phyloP scores from a whole-genome alignment of 53 echinoderm and acorn worm genomes.

The Paelopatides confundens region DNA sequence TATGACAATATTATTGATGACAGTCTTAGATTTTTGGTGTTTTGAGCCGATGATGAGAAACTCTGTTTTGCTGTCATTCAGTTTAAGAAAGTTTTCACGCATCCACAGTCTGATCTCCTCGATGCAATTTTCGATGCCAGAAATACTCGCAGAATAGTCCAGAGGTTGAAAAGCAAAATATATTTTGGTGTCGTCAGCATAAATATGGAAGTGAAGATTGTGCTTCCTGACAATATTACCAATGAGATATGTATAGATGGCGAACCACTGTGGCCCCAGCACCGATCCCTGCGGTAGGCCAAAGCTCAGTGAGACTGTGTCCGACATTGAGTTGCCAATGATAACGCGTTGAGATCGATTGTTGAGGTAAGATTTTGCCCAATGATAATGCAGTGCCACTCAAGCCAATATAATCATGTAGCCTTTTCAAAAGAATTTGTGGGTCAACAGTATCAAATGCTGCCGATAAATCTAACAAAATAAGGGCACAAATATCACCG shows the following conservation, averaged over 20 bases:
- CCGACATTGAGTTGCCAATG: background rate
- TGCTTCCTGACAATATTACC: too few species aligned
- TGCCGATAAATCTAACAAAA: slow-evolving; percentile 45
- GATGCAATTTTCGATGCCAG: background rate
- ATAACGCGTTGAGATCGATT: background rate
- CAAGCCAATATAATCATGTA: background rate
- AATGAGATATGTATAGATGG: background rate
- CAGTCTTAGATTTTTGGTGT: background rate
- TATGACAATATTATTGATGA: background rate
- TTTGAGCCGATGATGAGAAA: background rate
- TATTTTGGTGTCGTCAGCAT: too few species aligned
- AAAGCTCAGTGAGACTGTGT: background rate
- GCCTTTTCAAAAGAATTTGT: background rate
- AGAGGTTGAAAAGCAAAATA: too few species aligned
- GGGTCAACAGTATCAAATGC: slow-evolving; percentile 54
- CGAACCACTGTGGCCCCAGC: background rate
- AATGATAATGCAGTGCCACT: slow-evolving; percentile 8
- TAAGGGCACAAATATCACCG: background rate
- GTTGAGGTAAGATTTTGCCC: slow-evolving; percentile 34
- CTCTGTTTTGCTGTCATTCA: background rate
- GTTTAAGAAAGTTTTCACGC: background rate
- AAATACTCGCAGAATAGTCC: background rate
- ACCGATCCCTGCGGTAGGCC: slow-evolving; percentile 51
- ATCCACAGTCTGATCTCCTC: background rate
- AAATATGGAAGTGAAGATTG: too few species aligned